Evolutionary conservation across 2,888 invertebrate genomes (phyloP).

Genomic region (Philereme vetulata): DNA sequence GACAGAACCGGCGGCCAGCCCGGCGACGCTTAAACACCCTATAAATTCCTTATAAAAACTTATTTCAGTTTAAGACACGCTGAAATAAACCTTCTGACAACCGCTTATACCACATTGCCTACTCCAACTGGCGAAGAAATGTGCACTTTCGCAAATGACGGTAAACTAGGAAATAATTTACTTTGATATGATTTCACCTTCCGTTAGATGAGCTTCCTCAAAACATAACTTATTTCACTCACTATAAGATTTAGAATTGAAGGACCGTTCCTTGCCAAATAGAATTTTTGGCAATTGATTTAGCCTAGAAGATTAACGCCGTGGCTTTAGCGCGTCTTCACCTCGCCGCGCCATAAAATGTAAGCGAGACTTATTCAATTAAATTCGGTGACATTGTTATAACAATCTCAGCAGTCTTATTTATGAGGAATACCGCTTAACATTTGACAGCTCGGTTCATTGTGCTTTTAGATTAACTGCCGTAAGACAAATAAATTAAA

Average conservation of each 20-base stretch:
- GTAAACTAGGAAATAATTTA: constrained; percentile 77
- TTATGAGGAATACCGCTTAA: constrained; percentile 59
- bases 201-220: constrained; percentile 47
- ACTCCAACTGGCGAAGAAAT: constrained; percentile 51
- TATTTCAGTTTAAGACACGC: constrained; percentile 44
- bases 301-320: constrained; percentile 75
- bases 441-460: constrained; percentile 58
- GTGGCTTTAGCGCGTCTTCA: constrained; percentile 63
- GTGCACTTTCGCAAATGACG: constrained; percentile 68
- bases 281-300: constrained; percentile 81
- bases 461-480: constrained; percentile 58
- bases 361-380: constrained; percentile 82
- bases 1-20: constrained; percentile 45
- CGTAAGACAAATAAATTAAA: constrained; percentile 3
- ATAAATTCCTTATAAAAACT: constrained; percentile 78
- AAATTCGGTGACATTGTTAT: constrained; percentile 75
- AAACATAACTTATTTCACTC: constrained; percentile 58
- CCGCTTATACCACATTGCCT: constrained; percentile 52
- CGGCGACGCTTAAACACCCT: constrained; percentile 66
- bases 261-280: constrained; percentile 53
- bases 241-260: constrained; percentile 53
- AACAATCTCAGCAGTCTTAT: constrained; percentile 76
- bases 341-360: constrained; percentile 74
- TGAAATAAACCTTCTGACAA: constrained; percentile 62
- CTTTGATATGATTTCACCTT: constrained; percentile 74